Conservation (phyloP, 1,140 invertebrate genomes). For the Pachypeltis micranthus region DNA sequence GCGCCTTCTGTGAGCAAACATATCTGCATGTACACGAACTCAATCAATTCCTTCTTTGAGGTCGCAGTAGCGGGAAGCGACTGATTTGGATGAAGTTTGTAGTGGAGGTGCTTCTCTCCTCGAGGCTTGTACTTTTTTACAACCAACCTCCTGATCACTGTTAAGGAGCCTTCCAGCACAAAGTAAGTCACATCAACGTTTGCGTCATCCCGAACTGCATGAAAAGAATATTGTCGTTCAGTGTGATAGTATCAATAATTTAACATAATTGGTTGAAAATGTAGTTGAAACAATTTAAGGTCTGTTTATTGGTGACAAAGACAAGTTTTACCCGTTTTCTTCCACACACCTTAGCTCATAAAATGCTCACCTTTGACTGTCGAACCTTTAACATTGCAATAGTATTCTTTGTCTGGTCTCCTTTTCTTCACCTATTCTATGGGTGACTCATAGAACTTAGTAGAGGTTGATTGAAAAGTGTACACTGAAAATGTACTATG, state of each 20-base stretch:
- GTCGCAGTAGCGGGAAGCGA: not conserved
- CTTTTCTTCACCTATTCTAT: too few species aligned
- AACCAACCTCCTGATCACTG: conserved; percentile 10
- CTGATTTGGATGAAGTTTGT: conserved; percentile 2
- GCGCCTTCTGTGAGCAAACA: conserved; percentile 15
- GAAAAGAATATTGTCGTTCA: not conserved
- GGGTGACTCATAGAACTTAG: too few species aligned
- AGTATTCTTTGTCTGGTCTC: too few species aligned
- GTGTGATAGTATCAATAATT: not conserved
- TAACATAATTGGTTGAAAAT: not conserved
- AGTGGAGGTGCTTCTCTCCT: not conserved
- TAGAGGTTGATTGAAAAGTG: too few species aligned
- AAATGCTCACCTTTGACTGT: too few species aligned
- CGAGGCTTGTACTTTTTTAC: not conserved
- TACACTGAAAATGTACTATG: too few species aligned
- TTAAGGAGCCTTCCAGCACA: conserved; percentile 10
- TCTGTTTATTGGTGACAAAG: not conserved
- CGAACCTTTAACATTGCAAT: too few species aligned
- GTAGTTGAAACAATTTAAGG: not conserved
- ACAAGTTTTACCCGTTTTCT: not conserved
- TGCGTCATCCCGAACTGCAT: conserved; percentile 16
- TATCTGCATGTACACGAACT: conserved; percentile 15
- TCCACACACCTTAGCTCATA: too few species aligned
- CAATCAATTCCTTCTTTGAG: not conserved
- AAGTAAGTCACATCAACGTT: conserved; percentile 18